Base-by-base conservation (phyloP, 2,113 vertebrate genomes). In the Megaceryle torquata region DNA sequence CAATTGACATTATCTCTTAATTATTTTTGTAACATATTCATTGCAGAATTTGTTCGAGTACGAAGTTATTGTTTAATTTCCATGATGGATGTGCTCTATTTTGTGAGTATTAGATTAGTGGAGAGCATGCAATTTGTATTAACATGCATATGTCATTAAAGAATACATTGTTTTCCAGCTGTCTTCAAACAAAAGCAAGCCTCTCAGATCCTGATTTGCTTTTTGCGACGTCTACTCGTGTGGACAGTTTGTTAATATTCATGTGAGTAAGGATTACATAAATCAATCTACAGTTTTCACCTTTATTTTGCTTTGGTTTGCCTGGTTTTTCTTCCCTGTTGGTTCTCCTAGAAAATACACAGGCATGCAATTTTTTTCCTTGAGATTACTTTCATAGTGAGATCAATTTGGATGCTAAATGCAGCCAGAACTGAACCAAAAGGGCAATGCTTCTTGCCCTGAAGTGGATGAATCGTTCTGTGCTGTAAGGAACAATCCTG, bases 31-130 rank as follows among this genome's bases (percentile, higher is more conserved):
- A 96, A 96, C 69, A 74, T 92, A 97, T 96, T 96, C 93, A 77
- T 96, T 63, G 90, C 37, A 91, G 93, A 93, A 96, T 97, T 97
- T 95, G 95, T 91, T 91, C 81, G 87, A 94, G 68, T 91, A 94
- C 97, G 85, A 95, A 95, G 84, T 95, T 97, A 92, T 95, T 91
- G 70, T 78, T 96, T 96, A 96, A 97, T 95, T 97, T 97, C 82
- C 46, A 56, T 96, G 97, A 97, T 94, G 90, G 96, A 98, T 96
- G 80, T 93, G 89, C 96, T 98, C 95, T n/a, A 97, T 97, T 97
- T 97, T 86, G 87, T 77, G 39, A 96, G 81, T 95, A 97, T 95
- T 97, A 96, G 92, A 96, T 97, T 96, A 97, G 95, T 64, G 85
- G 77, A 96, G 87, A 96, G 93, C 95, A 96, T 92, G 96, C 93